phyloP scores from a whole-genome alignment of 2,113 vertebrate genomes.

The Acrocephalus kingi region DNA sequence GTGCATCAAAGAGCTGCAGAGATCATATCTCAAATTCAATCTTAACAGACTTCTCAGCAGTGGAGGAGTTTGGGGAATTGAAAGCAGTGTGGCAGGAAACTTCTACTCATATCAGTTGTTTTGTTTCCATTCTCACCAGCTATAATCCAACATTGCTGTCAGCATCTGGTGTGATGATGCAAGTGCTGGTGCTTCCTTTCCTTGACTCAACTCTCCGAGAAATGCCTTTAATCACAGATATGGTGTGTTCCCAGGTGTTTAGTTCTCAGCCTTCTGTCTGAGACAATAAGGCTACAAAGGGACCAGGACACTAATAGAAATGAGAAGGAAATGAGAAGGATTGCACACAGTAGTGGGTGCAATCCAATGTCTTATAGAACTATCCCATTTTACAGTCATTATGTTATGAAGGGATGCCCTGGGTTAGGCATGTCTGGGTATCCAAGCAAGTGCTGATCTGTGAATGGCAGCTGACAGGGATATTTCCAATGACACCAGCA shows the following conservation, averaged over 20 bases:
- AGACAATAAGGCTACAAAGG: not conserved
- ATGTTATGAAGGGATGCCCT: not conserved
- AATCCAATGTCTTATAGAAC: fast-evolving
- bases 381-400: fast-evolving
- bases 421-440: not conserved
- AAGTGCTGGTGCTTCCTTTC: not conserved
- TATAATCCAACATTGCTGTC: not conserved
- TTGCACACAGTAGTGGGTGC: not conserved
- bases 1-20: not conserved
- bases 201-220: not conserved
- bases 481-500: fast-evolving
- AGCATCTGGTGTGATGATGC: not conserved
- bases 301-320: fast-evolving
- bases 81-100: not conserved
- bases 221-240: not conserved
- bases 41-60: not conserved
- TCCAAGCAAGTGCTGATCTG: too few species aligned
- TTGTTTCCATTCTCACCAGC: not conserved
- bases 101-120: not conserved
- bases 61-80: not conserved
- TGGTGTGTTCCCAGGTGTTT: fast-evolving
- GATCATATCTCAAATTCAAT: not conserved
- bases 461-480: fast-evolving
- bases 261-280: not conserved
- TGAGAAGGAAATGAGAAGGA: not conserved